Base-by-base conservation (phyloP, 2,888 invertebrate species). In the Spatulosminthurus flaviceps region DNA sequence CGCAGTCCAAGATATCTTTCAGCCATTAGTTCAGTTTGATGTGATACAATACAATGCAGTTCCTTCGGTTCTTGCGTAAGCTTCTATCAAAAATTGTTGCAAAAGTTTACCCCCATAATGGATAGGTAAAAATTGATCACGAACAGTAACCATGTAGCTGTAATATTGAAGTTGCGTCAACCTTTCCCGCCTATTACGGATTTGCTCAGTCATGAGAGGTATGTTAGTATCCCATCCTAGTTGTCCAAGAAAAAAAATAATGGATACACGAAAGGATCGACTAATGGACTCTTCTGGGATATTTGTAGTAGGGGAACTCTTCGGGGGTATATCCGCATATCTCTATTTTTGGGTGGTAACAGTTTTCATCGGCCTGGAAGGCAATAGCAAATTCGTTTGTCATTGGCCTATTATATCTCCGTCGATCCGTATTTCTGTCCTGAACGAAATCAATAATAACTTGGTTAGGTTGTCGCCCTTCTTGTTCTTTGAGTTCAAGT, bases 381-480 rank as follows among this genome's bases (percentile, higher is more conserved):
- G 16, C 51, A 1, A 51, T 19, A n/a, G 51, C 16, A 19, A 51
- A 2, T n/a, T 51, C 51, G 4, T 13, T 51, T 51, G 51, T 51
- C 16, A 4, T 13, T n/a, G 51, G 7, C 16, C 5, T 13, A 16
- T 51, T 51, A 16, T 51, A 51, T 16, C 51, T 51, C 16, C 51
- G 5, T 16, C 2, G 1, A 51, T 51, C 51, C 7, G 13, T 9
- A 13, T 41, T 13, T 41, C 41, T 41, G 41, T 41, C 41, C 41
- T 41, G 41, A 7, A 41, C 9, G 0, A 80, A 24, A 66, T 86
- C 86, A 0, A 86, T 86, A 4, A 82, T 29, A 28, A 71, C 86
- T 73, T 87, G 87, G 42, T 86, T 86, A n/a, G 82, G 80, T 2
- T 86, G 78, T 67, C 82, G 81, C 11, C 82, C 81, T 21, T 82